phyloP scores from a whole-genome alignment of 2,113 vertebrate genomes.

The Cyprinodon tularosa region DNA sequence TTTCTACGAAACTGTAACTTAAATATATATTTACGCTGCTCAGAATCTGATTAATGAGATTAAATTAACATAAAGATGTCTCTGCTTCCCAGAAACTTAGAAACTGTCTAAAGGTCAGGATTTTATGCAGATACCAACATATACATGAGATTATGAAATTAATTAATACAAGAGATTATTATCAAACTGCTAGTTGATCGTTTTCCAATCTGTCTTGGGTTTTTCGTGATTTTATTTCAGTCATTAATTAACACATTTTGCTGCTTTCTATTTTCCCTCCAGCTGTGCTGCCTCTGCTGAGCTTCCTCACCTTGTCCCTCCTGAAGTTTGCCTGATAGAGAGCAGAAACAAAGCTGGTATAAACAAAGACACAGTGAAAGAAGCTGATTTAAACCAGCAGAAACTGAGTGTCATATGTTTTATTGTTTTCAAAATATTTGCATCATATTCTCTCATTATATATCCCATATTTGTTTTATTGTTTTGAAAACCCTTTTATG shows the following conservation, averaged over 20 bases:
- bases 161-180: too few species aligned
- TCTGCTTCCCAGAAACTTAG: background rate
- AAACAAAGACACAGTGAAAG: slow-evolving; percentile 13
- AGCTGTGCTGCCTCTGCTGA: slow-evolving; percentile 48
- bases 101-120: background rate
- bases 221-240: background rate
- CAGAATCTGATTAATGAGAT: too few species aligned
- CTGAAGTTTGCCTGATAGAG: slow-evolving; percentile 19
- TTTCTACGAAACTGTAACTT: background rate
- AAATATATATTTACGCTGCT: too few species aligned
- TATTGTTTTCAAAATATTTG: background rate
- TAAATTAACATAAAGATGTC: background rate
- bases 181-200: background rate
- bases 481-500: background rate
- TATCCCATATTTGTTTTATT: background rate
- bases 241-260: background rate
- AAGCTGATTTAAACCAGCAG: background rate
- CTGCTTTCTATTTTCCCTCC: background rate
- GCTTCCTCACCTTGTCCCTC: slow-evolving; percentile 4
- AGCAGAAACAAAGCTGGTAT: background rate
- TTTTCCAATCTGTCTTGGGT: background rate
- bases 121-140: background rate
- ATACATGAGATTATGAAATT: background rate
- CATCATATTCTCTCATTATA: background rate
- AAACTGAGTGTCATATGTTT: slow-evolving; percentile 18